Percentiles rank a stretch among this genome's conserved stretches.
These are phyloP conservation scores for Ametastegia equiseti DNA, from an alignment of 2,888 invertebrate species.

Conservation along the genomic window DNA sequence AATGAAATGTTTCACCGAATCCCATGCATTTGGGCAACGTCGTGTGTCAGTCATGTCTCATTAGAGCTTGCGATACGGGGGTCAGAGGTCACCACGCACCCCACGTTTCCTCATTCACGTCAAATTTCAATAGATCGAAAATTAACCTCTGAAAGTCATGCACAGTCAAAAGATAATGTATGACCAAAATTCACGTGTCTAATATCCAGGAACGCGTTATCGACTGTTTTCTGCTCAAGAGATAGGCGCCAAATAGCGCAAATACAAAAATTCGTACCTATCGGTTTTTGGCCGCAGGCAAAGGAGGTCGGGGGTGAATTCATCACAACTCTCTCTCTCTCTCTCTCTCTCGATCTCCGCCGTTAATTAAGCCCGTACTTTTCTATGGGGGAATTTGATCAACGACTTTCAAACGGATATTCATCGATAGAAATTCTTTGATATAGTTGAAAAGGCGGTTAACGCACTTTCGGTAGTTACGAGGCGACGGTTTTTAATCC, in stretches of 20 bases:
- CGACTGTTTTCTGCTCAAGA: not conserved
- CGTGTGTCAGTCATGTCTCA: conserved; percentile 1
- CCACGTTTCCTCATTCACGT: not conserved
- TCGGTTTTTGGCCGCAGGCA: not conserved
- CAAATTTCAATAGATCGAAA: not conserved
- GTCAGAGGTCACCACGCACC: not conserved
- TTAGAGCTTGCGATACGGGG: not conserved
- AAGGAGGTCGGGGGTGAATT: too few species aligned
- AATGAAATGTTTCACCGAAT: not conserved
- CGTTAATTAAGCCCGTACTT: conserved; percentile 26
- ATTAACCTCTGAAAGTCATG: not conserved
- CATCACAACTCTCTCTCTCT: too few species aligned
- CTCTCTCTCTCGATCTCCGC: not conserved
- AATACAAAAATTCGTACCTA: not conserved
- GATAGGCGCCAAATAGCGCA: not conserved
- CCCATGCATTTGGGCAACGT: not conserved
- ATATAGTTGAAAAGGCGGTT: not conserved
- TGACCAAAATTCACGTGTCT: not conserved
- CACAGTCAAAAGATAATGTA: too few species aligned
- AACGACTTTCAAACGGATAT: not conserved
- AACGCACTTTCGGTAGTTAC: not conserved
- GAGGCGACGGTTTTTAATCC: too few species aligned
- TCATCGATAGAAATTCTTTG: not conserved
- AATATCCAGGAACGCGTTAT: not conserved
- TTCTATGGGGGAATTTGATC: not conserved